Evolutionary conservation across 2,113 vertebrate genomes (phyloP).

Genomic region (Galbula dea): DNA sequence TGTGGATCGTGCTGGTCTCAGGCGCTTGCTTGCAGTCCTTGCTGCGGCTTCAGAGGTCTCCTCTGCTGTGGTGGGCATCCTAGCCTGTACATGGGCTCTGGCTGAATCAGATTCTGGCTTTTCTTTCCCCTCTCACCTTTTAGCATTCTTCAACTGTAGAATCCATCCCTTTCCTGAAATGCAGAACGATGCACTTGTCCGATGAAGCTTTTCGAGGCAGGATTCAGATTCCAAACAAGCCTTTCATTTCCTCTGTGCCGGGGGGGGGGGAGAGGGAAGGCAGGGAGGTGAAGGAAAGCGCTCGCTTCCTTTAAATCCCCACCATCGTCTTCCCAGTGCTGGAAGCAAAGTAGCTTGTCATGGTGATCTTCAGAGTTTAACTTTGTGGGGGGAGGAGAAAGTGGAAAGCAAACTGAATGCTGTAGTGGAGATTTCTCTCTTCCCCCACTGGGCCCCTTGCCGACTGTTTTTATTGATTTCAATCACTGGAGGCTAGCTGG

Average conservation of each 20-base stretch:
- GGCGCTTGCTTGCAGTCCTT: background rate
- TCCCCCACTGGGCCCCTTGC: conserved; percentile 71
- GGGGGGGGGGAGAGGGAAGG: background rate
- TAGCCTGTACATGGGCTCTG: background rate
- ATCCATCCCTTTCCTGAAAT: conserved; percentile 14
- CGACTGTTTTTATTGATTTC: conserved; percentile 78
- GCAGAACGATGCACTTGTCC: conserved; percentile 60
- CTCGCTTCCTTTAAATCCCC: conserved; percentile 22
- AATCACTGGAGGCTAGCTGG: conserved; percentile 74
- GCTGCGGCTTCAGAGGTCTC: background rate
- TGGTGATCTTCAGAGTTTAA: conserved; percentile 65
- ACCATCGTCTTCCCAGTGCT: conserved; percentile 15
- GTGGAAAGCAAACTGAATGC: conserved; percentile 58
- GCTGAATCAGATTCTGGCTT: background rate
- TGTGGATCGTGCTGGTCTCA: background rate
- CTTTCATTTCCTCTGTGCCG: background rate
- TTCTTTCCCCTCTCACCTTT: conserved; percentile 7
- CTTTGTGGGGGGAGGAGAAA: conserved; percentile 67
- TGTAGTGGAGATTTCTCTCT: conserved; percentile 58
- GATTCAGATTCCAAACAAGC: conserved; percentile 23
- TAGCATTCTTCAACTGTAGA: background rate
- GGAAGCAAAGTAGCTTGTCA: conserved; percentile 31
- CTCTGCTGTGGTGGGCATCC: background rate
- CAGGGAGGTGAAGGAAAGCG: background rate
- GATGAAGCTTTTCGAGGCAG: conserved; percentile 1